A percentile compares a stretch with the other conserved stretches of the same genome.
These are phyloP conservation scores for Dermatophagoides farinae DNA, from an alignment of 1,140 invertebrate species.

Conservation along the genomic window DNA sequence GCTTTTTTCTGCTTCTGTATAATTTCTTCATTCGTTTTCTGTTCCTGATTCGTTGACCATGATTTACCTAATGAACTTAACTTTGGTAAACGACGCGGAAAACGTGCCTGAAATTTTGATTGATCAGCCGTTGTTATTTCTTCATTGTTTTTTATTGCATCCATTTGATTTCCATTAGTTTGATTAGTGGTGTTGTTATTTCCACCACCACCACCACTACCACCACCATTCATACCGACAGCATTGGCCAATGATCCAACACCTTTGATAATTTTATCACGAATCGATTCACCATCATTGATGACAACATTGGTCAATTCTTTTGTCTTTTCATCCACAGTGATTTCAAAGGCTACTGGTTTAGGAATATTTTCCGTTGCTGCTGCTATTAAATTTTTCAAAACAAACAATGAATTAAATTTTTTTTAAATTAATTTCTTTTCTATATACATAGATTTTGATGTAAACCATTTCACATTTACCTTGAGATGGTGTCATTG, in stretches of 20 bases:
- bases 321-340: neutral
- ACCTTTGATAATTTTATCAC: too few relatives aligned
- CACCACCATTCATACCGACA: neutral
- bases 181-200: neutral
- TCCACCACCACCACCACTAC: neutral
- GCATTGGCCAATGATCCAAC: neutral
- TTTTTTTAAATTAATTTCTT: neutral
- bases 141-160: neutral
- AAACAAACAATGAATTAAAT: neutral
- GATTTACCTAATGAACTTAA: neutral
- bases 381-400: neutral
- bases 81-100: neutral
- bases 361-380: neutral
- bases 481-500: neutral
- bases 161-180: too few relatives aligned
- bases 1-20: neutral
- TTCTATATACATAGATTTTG: neutral
- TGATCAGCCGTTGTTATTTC: neutral
- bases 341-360: slow-evolving; percentile 1
- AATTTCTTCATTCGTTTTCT: neutral
- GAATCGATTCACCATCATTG: neutral
- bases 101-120: neutral
- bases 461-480: too few relatives aligned
- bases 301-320: neutral
- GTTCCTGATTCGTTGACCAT: neutral